phyloP scores from a whole-genome alignment of 2,797 vertebrate genomes.

The Numenius phaeopus region DNA sequence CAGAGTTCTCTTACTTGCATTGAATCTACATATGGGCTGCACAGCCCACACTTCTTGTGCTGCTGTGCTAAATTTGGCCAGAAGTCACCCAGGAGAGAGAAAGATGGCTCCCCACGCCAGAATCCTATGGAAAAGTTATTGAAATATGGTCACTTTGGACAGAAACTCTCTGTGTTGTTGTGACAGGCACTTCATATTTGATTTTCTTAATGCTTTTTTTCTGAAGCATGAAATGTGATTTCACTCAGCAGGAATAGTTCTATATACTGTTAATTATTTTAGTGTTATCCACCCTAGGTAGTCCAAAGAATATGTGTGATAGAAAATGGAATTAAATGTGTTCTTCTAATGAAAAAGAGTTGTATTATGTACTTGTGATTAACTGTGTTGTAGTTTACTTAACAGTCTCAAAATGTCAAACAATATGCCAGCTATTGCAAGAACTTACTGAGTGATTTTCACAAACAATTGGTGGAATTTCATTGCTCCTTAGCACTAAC shows the following conservation, averaged over 20 bases:
- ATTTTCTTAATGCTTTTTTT: background rate
- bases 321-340: constrained; percentile 1
- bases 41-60: background rate
- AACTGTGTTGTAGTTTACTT: background rate
- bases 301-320: background rate
- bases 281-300: background rate
- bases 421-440: background rate
- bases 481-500: background rate
- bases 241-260: background rate
- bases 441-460: background rate
- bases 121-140: background rate
- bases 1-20: background rate
- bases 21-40: background rate
- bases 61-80: background rate
- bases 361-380: background rate
- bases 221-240: background rate
- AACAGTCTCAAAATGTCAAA: background rate
- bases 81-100: background rate
- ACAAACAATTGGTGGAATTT: constrained; percentile 20
- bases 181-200: background rate
- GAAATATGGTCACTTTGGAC: background rate
- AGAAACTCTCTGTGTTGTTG: background rate
- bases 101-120: background rate
- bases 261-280: background rate
- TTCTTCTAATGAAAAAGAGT: background rate